Percentiles rank a stretch among this genome's conserved stretches.
phyloP scores from a whole-genome alignment of 2,888 invertebrate species.

The Agrotis ipsilon region DNA sequence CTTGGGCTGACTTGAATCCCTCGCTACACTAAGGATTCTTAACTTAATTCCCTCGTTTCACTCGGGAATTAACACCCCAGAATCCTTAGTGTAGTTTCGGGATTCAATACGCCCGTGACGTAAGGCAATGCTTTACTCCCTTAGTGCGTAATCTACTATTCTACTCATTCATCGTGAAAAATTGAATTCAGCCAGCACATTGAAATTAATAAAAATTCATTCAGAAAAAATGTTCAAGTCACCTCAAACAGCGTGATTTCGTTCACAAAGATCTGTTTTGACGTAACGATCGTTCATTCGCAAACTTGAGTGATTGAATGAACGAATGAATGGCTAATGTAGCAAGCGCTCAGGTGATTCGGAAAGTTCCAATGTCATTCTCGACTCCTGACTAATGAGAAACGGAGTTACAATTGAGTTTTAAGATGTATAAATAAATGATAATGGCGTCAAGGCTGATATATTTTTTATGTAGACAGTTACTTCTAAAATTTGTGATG shows the following conservation, averaged over 20 bases:
- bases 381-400: conserved; percentile 67
- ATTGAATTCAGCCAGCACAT: conserved; percentile 43
- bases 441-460: conserved; percentile 38
- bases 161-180: too few relatives aligned
- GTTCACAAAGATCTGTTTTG: conserved; percentile 50
- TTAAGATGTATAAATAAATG: conserved; percentile 43
- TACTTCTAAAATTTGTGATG: conserved; percentile 38
- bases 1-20: too few relatives aligned
- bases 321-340: conserved; percentile 68
- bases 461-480: conserved; percentile 20
- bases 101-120: too few relatives aligned
- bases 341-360: conserved; percentile 66
- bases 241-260: conserved; percentile 43
- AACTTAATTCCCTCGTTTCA: too few relatives aligned
- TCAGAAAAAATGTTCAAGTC: conserved; percentile 32
- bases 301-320: conserved; percentile 57
- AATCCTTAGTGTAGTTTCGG: too few relatives aligned
- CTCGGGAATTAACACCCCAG: too few relatives aligned
- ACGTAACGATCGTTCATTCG: conserved; percentile 57
- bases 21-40: too few relatives aligned
- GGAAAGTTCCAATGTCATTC: conserved; percentile 61
- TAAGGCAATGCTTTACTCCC: too few relatives aligned
- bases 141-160: too few relatives aligned
- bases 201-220: conserved; percentile 46
- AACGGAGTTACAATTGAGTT: conserved; percentile 45